A percentile compares a stretch with the other conserved stretches of the same genome.
Conservation (phyloP, 2,797 vertebrate genomes). For the Takifugu rubripes region DNA sequence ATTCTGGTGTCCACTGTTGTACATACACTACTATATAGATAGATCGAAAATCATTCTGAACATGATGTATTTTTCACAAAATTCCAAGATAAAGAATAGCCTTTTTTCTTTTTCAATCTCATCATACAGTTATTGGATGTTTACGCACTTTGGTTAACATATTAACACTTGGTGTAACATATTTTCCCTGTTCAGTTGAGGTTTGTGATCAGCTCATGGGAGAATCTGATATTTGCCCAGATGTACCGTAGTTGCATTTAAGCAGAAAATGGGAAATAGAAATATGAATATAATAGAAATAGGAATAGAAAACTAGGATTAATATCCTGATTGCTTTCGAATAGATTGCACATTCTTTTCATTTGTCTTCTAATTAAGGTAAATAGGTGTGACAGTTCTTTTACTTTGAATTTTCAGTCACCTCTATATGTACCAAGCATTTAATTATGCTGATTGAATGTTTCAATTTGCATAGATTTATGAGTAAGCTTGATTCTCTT, state of each 20-base stretch:
- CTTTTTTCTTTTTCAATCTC: background rate
- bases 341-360: background rate
- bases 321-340: background rate
- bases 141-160: background rate
- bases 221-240: background rate
- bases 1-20: background rate
- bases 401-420: too few species aligned
- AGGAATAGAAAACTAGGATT: background rate
- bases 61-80: background rate
- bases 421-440: too few species aligned
- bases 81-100: too few species aligned
- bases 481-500: constrained; percentile 46
- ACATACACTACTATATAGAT: background rate
- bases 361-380: too few species aligned
- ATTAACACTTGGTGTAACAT: too few species aligned
- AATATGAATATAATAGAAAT: too few species aligned
- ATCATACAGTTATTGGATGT: background rate
- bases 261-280: background rate
- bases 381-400: too few species aligned
- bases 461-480: constrained; percentile 67
- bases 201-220: background rate
- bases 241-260: background rate
- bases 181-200: background rate
- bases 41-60: too few species aligned
- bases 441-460: too few species aligned